These are phyloP conservation scores for Drymodes brunneopygia DNA, from an alignment of 2,113 vertebrate species.

Conservation along the genomic window DNA sequence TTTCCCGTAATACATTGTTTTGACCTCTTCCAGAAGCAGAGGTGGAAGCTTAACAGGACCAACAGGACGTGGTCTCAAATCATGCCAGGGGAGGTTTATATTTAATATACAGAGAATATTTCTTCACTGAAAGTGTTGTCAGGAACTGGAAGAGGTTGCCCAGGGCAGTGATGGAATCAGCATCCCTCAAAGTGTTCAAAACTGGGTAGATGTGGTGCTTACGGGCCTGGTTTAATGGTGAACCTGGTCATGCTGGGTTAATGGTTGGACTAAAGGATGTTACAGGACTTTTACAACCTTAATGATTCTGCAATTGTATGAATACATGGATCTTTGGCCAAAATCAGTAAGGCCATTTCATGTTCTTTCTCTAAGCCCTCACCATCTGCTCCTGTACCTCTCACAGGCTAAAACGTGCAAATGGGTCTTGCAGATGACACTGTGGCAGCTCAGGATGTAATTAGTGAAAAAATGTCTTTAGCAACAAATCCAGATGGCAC, in stretches of 20 bases:
- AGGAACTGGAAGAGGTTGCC: neutral
- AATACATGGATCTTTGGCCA: neutral
- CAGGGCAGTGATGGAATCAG: rapidly evolving
- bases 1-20: neutral
- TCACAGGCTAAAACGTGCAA: neutral
- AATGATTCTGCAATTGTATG: neutral
- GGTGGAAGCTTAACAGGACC: neutral
- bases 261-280: neutral
- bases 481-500: neutral
- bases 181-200: neutral
- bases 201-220: no score
- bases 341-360: neutral
- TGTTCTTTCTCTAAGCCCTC: neutral
- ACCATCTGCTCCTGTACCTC: neutral
- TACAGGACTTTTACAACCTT: neutral
- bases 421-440: neutral
- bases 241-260: neutral
- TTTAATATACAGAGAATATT: neutral
- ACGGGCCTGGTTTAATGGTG: neutral
- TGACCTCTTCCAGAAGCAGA: neutral
- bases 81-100: neutral
- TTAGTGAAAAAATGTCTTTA: neutral
- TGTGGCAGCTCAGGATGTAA: neutral
- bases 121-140: neutral
- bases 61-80: rapidly evolving